Conservation (phyloP, 2,888 invertebrate genomes). For the Noctua comes region DNA sequence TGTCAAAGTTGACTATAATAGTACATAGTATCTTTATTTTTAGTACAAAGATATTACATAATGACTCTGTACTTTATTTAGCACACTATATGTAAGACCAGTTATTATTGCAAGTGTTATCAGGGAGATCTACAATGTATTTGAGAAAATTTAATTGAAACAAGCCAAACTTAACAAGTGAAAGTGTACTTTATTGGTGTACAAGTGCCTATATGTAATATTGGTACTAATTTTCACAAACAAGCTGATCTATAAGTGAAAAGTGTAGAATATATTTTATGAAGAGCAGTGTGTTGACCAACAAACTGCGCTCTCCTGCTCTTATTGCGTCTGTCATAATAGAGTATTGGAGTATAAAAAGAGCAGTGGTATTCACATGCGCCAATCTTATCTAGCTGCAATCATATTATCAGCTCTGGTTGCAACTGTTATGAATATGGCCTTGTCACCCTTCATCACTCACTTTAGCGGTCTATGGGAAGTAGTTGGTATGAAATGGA, state of each 20-base stretch:
- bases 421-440: conserved; percentile 33
- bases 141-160: conserved; percentile 1
- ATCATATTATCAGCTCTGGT: conserved; percentile 21
- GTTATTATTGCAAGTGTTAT: conserved; percentile 27
- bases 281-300: not conserved
- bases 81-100: not conserved
- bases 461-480: conserved; percentile 16
- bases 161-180: conserved; percentile 3
- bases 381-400: conserved; percentile 7
- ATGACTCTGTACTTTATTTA: conserved; percentile 1
- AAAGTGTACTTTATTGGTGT: conserved; percentile 28
- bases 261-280: not conserved
- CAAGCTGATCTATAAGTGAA: not conserved
- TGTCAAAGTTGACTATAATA: not conserved
- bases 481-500: not conserved
- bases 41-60: conserved; percentile 10
- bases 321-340: not conserved
- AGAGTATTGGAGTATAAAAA: not conserved
- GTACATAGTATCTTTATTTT: not conserved
- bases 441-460: conserved; percentile 41
- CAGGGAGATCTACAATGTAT: conserved; percentile 8
- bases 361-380: not conserved
- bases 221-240: not conserved
- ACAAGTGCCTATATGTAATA: not conserved
- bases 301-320: not conserved